Conservation (phyloP, 2,113 vertebrate species). For the Micronisus gabar region DNA sequence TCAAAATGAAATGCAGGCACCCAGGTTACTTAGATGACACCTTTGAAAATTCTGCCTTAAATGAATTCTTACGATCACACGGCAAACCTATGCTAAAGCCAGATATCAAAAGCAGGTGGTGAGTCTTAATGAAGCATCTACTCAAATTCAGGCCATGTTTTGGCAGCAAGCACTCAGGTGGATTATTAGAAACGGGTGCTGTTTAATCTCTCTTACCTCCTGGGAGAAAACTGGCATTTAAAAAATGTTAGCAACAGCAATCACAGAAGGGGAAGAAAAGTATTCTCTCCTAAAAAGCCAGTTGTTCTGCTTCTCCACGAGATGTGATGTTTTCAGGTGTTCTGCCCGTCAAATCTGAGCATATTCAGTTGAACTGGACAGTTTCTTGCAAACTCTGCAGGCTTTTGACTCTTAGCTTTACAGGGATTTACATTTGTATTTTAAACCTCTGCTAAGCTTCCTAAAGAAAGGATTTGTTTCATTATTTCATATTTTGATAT, state of each 20-base stretch:
- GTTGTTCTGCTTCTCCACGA: neutral
- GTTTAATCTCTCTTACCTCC: neutral
- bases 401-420: neutral
- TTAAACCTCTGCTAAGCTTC: conserved; percentile 1
- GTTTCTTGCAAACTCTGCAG: neutral
- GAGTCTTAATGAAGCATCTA: conserved; percentile 22
- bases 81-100: neutral
- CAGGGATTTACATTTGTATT: neutral
- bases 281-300: neutral
- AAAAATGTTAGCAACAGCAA: neutral
- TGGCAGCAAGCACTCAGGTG: neutral
- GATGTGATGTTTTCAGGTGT: neutral
- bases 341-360: neutral
- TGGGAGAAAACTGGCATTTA: conserved; percentile 21
- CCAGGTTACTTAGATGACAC: neutral
- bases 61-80: neutral
- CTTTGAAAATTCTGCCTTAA: conserved; percentile 1
- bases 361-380: neutral
- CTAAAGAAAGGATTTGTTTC: neutral
- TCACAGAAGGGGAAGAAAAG: neutral
- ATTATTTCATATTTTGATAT: neutral
- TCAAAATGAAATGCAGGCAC: neutral
- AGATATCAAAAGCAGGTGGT: conserved; percentile 8
- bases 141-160: conserved; percentile 21
- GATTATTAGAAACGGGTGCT: neutral